These are phyloP conservation scores for Galeruca laticollis DNA, from an alignment of 2,888 invertebrate species.

Conservation along the genomic window DNA sequence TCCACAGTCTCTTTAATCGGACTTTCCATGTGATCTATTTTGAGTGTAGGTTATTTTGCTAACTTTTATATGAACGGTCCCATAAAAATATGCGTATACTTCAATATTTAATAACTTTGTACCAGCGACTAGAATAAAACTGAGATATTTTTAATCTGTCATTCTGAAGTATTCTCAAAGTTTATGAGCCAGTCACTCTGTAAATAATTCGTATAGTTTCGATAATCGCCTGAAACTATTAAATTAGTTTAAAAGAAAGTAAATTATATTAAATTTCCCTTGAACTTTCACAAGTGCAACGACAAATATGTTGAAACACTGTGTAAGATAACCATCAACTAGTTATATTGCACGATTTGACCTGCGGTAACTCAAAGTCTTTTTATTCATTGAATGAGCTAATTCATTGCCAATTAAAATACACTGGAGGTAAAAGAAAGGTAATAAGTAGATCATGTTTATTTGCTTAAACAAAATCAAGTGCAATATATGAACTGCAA, in stretches of 20 bases:
- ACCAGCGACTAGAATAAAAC: too few relatives aligned
- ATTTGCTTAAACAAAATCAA: not conserved
- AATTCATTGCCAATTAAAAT: not conserved
- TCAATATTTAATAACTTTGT: too few relatives aligned
- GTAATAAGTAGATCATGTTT: not conserved
- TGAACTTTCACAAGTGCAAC: conserved; percentile 20
- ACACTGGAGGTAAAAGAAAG: not conserved
- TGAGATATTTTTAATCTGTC: too few relatives aligned
- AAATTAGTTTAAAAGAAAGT: conserved; percentile 8
- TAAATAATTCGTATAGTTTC: not conserved
- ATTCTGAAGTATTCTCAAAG: too few relatives aligned
- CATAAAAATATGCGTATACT: too few relatives aligned
- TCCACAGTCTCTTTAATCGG: too few relatives aligned
- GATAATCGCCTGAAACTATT: not conserved
- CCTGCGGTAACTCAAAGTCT: not conserved
- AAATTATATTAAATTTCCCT: conserved; percentile 17
- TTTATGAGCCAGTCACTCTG: not conserved
- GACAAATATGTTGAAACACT: not conserved
- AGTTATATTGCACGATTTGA: conserved; percentile 5
- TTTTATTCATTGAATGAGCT: not conserved
- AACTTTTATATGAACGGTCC: too few relatives aligned
- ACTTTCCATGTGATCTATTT: too few relatives aligned
- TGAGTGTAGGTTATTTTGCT: too few relatives aligned
- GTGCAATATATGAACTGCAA: not conserved
- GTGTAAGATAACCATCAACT: not conserved